A percentile compares a stretch with the other conserved stretches of the same genome.
phyloP scores from a whole-genome alignment of 35 echinoderm and acorn worm species.

The Apostichopus californicus region DNA sequence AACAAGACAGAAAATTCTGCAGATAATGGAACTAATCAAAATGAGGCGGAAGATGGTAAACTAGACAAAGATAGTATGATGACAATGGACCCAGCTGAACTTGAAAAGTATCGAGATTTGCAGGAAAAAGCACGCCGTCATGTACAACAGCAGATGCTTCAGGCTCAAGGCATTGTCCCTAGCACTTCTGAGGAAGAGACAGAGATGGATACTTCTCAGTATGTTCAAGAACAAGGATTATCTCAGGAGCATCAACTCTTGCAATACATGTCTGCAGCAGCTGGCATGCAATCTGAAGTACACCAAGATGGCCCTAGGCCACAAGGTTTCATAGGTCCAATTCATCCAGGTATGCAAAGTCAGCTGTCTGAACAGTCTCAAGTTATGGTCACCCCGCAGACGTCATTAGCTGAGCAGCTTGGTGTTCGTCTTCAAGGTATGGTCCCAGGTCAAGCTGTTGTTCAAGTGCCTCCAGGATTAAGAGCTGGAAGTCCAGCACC shows the following conservation, averaged over 20 bases:
- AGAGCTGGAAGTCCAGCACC: constrained; percentile 21
- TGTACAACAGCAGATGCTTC: constrained; percentile 90
- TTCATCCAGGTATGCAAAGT: constrained; percentile 21
- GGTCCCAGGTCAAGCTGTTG: constrained; percentile 15
- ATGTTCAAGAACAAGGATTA: constrained; percentile 21
- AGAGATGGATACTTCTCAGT: constrained; percentile 35
- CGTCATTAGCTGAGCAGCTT: constrained; percentile 31
- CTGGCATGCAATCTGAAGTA: not conserved
- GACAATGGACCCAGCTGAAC: constrained; percentile 79
- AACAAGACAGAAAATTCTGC: not conserved
- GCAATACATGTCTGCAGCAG: constrained; percentile 41
- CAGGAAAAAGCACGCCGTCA: constrained; percentile 84
- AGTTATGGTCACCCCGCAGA: constrained; percentile 34
- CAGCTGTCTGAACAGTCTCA: constrained; percentile 45
- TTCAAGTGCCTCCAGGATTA: constrained; percentile 25
- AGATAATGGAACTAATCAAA: not conserved
- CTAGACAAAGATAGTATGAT: constrained; percentile 13
- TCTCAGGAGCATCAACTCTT: constrained; percentile 30
- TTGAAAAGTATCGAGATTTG: constrained; percentile 85
- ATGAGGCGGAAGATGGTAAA: not conserved
- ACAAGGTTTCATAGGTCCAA: constrained; percentile 46
- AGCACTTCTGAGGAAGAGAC: not conserved
- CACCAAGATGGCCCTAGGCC: constrained; percentile 10
- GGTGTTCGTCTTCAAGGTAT: constrained; percentile 33
- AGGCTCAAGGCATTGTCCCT: constrained; percentile 61